Evolutionary conservation across 2,888 invertebrate genomes (phyloP).

Genomic region (Rhopalosiphum nymphaeae): DNA sequence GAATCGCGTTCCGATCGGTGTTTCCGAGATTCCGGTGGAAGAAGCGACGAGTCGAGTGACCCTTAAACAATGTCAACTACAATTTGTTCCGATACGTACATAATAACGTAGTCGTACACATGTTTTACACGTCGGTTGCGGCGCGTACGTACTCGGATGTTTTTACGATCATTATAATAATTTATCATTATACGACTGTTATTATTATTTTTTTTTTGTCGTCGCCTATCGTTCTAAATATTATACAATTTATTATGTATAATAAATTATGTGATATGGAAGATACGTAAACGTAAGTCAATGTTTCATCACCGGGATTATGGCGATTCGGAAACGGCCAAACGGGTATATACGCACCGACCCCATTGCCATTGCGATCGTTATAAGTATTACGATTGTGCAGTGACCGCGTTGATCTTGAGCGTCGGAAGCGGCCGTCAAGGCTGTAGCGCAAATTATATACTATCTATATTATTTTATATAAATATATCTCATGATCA

Average conservation of each 20-base stretch:
- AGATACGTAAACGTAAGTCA: neutral
- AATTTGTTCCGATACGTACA: conserved; percentile 17
- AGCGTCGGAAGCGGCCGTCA: conserved; percentile 43
- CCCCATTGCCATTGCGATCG: neutral
- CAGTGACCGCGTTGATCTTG: conserved; percentile 50
- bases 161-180: neutral
- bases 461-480: neutral
- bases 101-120: neutral
- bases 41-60: conserved; percentile 18
- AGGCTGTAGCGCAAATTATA: neutral
- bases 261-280: neutral
- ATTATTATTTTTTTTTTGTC: neutral
- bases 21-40: neutral
- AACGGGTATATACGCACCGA: neutral
- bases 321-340: conserved; percentile 26
- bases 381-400: neutral
- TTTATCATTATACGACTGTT: neutral
- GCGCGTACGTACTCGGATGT: neutral
- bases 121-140: neutral
- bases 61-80: conserved; percentile 61
- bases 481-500: neutral
- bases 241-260: neutral
- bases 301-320: conserved; percentile 14
- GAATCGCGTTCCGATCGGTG: neutral
- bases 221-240: neutral